Evolutionary conservation across 2,888 invertebrate genomes (phyloP), one percentile per base, ranked within the genome.

Genomic region (Theretra japonica): DNA sequence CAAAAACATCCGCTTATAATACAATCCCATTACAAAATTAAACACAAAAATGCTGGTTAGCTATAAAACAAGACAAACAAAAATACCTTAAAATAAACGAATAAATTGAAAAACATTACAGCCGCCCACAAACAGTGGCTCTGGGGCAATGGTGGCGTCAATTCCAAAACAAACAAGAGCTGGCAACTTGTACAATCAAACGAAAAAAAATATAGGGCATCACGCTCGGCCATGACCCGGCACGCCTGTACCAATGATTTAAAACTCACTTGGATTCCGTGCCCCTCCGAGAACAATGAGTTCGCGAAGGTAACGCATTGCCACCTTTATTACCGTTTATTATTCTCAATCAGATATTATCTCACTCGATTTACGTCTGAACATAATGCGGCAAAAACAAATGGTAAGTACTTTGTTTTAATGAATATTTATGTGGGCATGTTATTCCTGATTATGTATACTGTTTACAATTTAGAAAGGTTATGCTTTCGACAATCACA

Each of bases 121-220:
- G 41, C 58, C 21, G 57, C 56, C 41, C 57, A 57, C 41, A 58
- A 70, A 58, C 33, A 41, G 33, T 21, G 57, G 58, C 17, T 33
- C 23, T 3, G 60, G 69, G 53, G 48, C 33, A 70, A 59, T 58
- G 68, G 21, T 50, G 68, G 65, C 58, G 48, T 56, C 65, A 70
- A 58, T 73, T 68, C 33, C 57, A 69, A 76, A 72, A 75, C 78
- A 77, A 77, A 78, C 76, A 75, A 71, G 73, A 71, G 71, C 23
- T 70, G 71, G 57, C 72, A 70, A 73, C 73, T 73, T 77, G 77
- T 76, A 76, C 77, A 80, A 78, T 77, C 74, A 76, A 73, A 76
- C 74, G 70, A 74, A 77, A 77, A 79, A 77, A 79, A 76, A 72
- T 77, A 75, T 71, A 76, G 73, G 72, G 73, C 65, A 65, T 23